These are phyloP conservation scores for Rhynchophorus ferrugineus DNA, from an alignment of 1,140 invertebrate genomes.

Conservation along the genomic window DNA sequence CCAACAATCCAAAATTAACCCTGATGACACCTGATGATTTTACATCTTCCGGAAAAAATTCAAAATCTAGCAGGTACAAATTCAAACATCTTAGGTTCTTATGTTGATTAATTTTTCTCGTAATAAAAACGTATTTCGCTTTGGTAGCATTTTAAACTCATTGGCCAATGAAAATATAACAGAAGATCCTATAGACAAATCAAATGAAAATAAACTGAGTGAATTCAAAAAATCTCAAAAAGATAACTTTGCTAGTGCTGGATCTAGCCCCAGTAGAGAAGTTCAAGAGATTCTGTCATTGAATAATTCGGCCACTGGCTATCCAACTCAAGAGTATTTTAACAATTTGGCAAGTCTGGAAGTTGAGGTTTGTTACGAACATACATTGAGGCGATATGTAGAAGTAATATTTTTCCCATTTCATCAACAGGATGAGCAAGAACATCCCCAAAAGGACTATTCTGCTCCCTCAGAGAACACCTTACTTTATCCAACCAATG, in stretches of 20 bases:
- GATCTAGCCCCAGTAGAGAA: conserved; percentile 78
- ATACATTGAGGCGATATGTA: too few relatives aligned
- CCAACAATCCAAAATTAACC: conserved; percentile 42
- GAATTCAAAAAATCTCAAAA: conserved; percentile 35
- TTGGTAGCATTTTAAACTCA: conserved; percentile 17
- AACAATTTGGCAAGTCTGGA: conserved; percentile 32
- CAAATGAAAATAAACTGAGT: conserved; percentile 23
- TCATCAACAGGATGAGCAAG: conserved; percentile 15
- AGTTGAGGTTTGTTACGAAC: conserved; percentile 16
- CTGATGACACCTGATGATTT: conserved; percentile 87
- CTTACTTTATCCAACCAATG: conserved; percentile 15
- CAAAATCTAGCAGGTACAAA: conserved; percentile 30
- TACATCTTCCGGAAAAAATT: conserved; percentile 53
- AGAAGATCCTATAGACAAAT: conserved; percentile 21
- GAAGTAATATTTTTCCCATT: too few relatives aligned
- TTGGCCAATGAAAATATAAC: conserved; percentile 16
- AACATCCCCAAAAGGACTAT: conserved; percentile 23
- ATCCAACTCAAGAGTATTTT: conserved; percentile 34
- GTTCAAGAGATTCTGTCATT: conserved; percentile 70
- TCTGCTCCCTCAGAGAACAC: conserved; percentile 10
- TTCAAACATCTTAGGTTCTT: too few relatives aligned
- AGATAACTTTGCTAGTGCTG: conserved; percentile 54
- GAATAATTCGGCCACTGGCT: conserved; percentile 39
- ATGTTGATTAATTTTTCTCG: not conserved
- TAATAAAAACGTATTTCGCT: not conserved